Evolutionary conservation across 2,797 vertebrate genomes (phyloP).

Genomic region (Melanotaenia nigrans): DNA sequence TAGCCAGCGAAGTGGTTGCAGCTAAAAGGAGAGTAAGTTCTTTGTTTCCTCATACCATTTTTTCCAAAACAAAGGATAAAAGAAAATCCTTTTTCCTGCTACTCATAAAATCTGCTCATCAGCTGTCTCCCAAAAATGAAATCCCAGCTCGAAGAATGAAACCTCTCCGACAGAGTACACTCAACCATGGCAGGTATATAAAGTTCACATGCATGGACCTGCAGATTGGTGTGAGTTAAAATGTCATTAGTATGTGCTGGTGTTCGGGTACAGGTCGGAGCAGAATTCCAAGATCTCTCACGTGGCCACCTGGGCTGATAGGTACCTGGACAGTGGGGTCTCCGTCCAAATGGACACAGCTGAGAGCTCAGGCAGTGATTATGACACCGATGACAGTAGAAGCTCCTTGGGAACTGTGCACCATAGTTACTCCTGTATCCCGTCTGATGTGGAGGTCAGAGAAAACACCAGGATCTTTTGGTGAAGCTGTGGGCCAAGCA

Average conservation of each 20-base stretch:
- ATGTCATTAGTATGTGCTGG: conserved; percentile 14
- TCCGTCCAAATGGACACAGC: conserved; percentile 67
- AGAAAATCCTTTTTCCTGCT: conserved; percentile 15
- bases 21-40: conserved; percentile 71
- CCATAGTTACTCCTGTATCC: conserved; percentile 77
- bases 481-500: not conserved
- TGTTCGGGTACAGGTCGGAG: conserved; percentile 55
- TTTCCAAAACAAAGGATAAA: conserved; percentile 15
- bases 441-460: conserved; percentile 82
- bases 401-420: conserved; percentile 70
- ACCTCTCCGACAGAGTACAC: conserved; percentile 79
- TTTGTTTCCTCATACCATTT: conserved; percentile 21
- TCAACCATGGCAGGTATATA: conserved; percentile 67
- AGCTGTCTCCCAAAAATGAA: conserved; percentile 73
- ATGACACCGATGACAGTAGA: conserved; percentile 77
- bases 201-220: conserved; percentile 20
- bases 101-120: conserved; percentile 32
- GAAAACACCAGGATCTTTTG: not conserved
- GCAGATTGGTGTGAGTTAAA: conserved; percentile 21
- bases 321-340: conserved; percentile 83
- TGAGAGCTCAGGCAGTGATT: conserved; percentile 67
- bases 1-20: conserved; percentile 53
- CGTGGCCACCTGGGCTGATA: conserved; percentile 78
- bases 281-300: conserved; percentile 61
- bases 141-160: conserved; percentile 67